Evolutionary conservation across 2,113 vertebrate species (phyloP), one percentile per base, ranked within the genome.

Genomic region (Ascaphus truei): DNA sequence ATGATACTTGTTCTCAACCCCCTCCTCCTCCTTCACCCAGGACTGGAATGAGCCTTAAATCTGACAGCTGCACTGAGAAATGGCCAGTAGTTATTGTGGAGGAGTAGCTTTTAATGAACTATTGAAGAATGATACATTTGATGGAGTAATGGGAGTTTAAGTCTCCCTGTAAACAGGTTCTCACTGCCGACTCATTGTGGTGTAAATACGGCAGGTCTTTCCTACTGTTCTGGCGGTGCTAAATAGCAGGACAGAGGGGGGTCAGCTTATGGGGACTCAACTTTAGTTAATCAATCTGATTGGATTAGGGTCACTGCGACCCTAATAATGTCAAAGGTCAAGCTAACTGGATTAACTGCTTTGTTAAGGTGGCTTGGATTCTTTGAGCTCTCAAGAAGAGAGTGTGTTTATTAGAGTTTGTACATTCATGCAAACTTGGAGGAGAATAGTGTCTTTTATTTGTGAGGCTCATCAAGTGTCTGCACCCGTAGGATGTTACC

Each of bases 201-300:
- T 91, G 89, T 83, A 91, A 93, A 93, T 89, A 84, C 76, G 29
- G 83, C 77, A 82, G 85, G 72, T 76, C 79, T 78, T 88, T 87
- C 85, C 87, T 80, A 83, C 77, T 86, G 85, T 85, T 83, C 77
- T 84, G 83, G 76, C 81, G 74, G 76, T 76, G 34, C 85, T 87
- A 87, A 89, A 90, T 89, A 85, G 79, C 73, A 61, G 78, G 78
- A 78, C 78, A 81, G 76, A 80, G 79, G 83, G 77, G 76, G 80
- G 86, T 87, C 84, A 86, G 81, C 80, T 81, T 81, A 82, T 79
- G 78, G 81, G 82, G 75, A 77, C 83, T 81, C 51, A 2, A 78
- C 92, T 93, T 90, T 80, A 89, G 85, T 91, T 95, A 94, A 96
- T 96, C 92, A 95, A 93, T 94, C 92, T 94, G 95, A 97, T 96